These are phyloP conservation scores for Neodiprion lecontei DNA, from an alignment of 1,140 invertebrate genomes.

Conservation along the genomic window DNA sequence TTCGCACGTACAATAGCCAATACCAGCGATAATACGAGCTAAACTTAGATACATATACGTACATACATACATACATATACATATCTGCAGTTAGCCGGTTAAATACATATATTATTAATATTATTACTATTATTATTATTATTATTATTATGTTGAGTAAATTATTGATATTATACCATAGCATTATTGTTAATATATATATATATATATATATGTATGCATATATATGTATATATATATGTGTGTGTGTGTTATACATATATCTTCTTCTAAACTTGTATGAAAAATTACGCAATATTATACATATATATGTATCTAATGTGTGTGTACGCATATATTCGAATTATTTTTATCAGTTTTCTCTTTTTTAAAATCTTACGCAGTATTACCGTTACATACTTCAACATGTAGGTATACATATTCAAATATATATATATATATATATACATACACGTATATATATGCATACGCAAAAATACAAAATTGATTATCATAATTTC, in stretches of 20 bases:
- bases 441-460: slow-evolving; percentile 21
- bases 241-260: slow-evolving; percentile 12
- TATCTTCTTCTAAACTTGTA: slow-evolving; percentile 32
- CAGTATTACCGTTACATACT: slow-evolving; percentile 24
- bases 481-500: slow-evolving; percentile 47
- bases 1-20: neutral
- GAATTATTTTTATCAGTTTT: slow-evolving; percentile 13
- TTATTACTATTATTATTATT: neutral
- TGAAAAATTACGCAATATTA: slow-evolving; percentile 47
- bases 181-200: neutral
- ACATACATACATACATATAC: neutral
- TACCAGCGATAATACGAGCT: neutral
- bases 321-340: slow-evolving; percentile 20
- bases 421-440: neutral
- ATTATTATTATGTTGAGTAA: neutral
- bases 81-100: neutral
- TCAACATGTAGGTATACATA: too few relatives aligned
- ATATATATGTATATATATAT: neutral
- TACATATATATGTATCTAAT: slow-evolving; percentile 23
- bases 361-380: slow-evolving; percentile 31
- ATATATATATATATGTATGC: neutral
- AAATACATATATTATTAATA: neutral
- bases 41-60: too few relatives aligned
- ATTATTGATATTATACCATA: neutral
- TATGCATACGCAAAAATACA: slow-evolving; percentile 40